Base-by-base conservation (phyloP, 1,140 invertebrate genomes). In the Steinernema khuongi region DNA sequence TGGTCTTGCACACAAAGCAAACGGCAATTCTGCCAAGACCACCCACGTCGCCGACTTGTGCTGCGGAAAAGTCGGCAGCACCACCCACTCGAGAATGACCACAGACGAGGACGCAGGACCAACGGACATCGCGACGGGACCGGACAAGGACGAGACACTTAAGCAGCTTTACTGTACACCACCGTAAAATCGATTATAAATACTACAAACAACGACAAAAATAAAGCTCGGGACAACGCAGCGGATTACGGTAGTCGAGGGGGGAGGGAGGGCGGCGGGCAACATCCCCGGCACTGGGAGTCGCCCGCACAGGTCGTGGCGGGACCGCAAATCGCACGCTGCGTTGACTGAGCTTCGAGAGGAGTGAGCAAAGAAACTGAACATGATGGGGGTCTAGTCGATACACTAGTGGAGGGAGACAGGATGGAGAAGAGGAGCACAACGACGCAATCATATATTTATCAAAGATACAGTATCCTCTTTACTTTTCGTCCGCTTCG, bases 401-500 rank as follows among this genome's bases (percentile, higher is more conserved):
- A 60, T 14, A 17, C 50, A 14, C 50, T 60, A 60, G 50, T 7
- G 11, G 50, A 60, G 50, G 26, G 50, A 22, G 19, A 22, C 14
- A 22, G 50, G 26, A 22, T n/a, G 50, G 66, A 68, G 68, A 68
- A 66, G 36, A 67, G 71, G 31, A 67, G 66, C 2, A 0, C 2
- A 28, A 1, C 1, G 41, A 19, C 33, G 18, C 41, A 71, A 32
- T 72, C 32, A 29, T 26, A 26, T 14, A 26, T 71, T 11, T 18
- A 18, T 22, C 50, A 50, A 19, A 44, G 50, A 26, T 41, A n/a
- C 19, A 70, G 19, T 32, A 2, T 36, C n/a, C 70, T 69, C 70
- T 67, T 74, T 80, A 81, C 75, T 85, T 76, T 71, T 78, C 76
- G 68, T 84, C 81, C 44, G 74, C 78, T 70, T 86, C 84, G 30